phyloP scores from a whole-genome alignment of 2,797 vertebrate genomes.

The Triplophysa yarkandensis region DNA sequence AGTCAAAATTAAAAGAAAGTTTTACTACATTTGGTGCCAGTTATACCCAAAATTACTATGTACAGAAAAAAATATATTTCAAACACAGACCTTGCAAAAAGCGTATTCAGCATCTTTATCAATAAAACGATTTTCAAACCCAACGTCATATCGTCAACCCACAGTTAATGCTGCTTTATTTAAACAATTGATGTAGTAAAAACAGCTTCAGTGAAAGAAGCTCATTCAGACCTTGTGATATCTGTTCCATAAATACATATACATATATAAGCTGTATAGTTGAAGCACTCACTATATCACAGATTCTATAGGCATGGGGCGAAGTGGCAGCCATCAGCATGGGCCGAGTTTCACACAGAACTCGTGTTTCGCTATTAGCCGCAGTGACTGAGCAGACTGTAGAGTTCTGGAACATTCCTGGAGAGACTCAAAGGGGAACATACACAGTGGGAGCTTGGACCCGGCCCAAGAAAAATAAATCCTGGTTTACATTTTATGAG shows the following conservation, averaged over 20 bases:
- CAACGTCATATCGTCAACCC: not conserved
- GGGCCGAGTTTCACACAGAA: slow-evolving; percentile 57
- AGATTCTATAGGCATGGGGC: slow-evolving; percentile 44
- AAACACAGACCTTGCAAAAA: not conserved
- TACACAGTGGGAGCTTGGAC: slow-evolving; percentile 59
- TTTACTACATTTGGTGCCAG: slow-evolving; percentile 42
- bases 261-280: slow-evolving; percentile 22
- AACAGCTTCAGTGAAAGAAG: slow-evolving; percentile 18
- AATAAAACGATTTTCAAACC: not conserved
- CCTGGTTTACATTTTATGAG: slow-evolving; percentile 55
- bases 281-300: slow-evolving; percentile 31
- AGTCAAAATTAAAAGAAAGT: slow-evolving; percentile 49
- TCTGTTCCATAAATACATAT: slow-evolving; percentile 38
- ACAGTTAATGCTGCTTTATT: slow-evolving; percentile 1
- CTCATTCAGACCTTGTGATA: slow-evolving; percentile 12
- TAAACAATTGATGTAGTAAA: slow-evolving; percentile 17
- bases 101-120: not conserved
- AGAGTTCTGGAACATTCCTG: slow-evolving; percentile 60
- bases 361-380: slow-evolving; percentile 56
- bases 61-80: slow-evolving; percentile 10
- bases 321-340: slow-evolving; percentile 44
- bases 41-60: slow-evolving; percentile 35
- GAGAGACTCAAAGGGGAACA: slow-evolving; percentile 57
- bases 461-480: slow-evolving; percentile 58
- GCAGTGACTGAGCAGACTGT: slow-evolving; percentile 43